Base-by-base conservation (phyloP, 2,113 vertebrate genomes). In the Phyllopteryx taeniolatus region DNA sequence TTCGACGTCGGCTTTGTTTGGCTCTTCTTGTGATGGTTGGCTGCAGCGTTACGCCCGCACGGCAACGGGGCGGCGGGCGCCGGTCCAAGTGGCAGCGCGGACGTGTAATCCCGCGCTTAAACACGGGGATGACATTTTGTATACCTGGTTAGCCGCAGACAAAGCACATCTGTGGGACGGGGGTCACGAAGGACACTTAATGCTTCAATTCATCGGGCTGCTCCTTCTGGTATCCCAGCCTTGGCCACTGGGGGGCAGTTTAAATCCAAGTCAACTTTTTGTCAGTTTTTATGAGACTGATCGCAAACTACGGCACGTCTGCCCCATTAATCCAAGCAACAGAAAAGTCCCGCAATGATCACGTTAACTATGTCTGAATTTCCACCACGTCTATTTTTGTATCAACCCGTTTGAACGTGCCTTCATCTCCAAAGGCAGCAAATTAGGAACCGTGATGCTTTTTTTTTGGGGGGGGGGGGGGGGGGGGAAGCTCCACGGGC, bases 11-110 rank as follows among this genome's bases (percentile, higher is more conserved):
- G 43, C 35, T 75, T 77, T 85, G 70, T 87, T 82, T 84, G 81
- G 70, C 63, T 47, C 72, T 80, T 84, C 73, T 79, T 84, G 75
- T 89, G 84, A 88, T 90, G 86, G 88, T 87, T 78, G 83, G 85
- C 80, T 87, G 82, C 79, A 73, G 80, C 33, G 65, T 69, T 74
- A 72, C 60, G 77, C 71, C 67, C 46, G 81, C 69, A 14, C 73
- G 57, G 68, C 72, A 79, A 82, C 68, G 70, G 79, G 63, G 49
- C 61, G 33, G 47, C 69, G 76, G 80, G 69, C 70, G 13, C n/a
- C 17, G 64, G 79, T 82, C 82, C 68, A 79, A 51, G 17, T 60
- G 74, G 59, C 73, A 19, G 63, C 1, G 3, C 19, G n/a, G 39
- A 44, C 66, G 13, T 61, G 66, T 76, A 83, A 86, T 78, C 67